Evolutionary conservation across 2,797 vertebrate species (phyloP), one percentile per base, ranked within the genome.

Genomic region (Catamblyrhynchus diadema): DNA sequence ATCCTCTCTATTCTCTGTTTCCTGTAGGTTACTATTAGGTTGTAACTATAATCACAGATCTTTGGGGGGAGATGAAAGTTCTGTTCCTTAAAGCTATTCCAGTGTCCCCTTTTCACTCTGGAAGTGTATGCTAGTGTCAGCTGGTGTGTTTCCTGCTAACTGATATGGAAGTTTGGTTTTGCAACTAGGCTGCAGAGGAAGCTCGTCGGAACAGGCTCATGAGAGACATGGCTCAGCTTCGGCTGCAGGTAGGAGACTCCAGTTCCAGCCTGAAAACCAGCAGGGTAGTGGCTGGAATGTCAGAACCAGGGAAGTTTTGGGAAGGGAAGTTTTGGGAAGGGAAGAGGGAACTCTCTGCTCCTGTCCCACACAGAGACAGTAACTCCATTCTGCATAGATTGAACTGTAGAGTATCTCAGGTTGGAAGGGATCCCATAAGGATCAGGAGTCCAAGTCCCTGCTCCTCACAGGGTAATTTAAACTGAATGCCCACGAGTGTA

Each of bases 211-310:
- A 99, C 97, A 97, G 99, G 42, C 97, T 99, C 3, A 99, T 99
- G 99, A 98, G 99, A 59, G 99, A 99, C 84, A 99, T 99, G 99
- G 99, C 99, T 21, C 99, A 99, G 98, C 98, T 99, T 10, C 98
- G 99, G 6, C 98, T 99, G 13, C 99, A 99, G 99, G 99, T 99
- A 90, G 39, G 95, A 45, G 4, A 6, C 9, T 3, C 45, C 21
- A 6, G 1, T 51, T 47, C 25, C 78, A 44, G 42, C n/a, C 39
- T 65, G 32, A 20, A 75, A 48, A 37, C 41, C 16, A 62, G 22
- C 18, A 41, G 42, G 25, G 45, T 12, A 4, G 17, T 33, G 57
- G 28, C 77, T 77, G 60, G 39, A 53, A 33, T 45, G 24, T 24
- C 56, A 70, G 56, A 32, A 50, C 7, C 3, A 13, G 16, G 48